These are phyloP conservation scores for Hydrolagus affinis DNA, from an alignment of 2,113 vertebrate genomes.

Conservation along the genomic window DNA sequence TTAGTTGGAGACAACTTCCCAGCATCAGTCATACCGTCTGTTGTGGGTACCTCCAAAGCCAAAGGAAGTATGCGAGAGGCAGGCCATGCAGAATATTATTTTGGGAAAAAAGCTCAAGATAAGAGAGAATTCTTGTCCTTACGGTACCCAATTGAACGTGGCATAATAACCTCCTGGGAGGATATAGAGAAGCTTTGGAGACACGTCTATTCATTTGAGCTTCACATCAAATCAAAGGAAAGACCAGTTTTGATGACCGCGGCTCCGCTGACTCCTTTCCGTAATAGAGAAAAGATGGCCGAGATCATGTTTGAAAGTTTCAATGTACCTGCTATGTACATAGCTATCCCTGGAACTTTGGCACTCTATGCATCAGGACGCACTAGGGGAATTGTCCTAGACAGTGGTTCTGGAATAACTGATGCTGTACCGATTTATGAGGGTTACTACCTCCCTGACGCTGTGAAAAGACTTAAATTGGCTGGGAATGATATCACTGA, in stretches of 20 bases:
- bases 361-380: slow-evolving; percentile 43
- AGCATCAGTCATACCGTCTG: slow-evolving; percentile 33
- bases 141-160: slow-evolving; percentile 37
- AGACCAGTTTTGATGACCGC: slow-evolving; percentile 45
- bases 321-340: slow-evolving; percentile 42
- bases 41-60: slow-evolving; percentile 39
- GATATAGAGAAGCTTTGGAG: slow-evolving; percentile 44
- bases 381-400: slow-evolving; percentile 47
- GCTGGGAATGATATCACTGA: slow-evolving; percentile 46
- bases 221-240: slow-evolving; percentile 41
- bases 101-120: slow-evolving; percentile 39
- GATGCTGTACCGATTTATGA: slow-evolving; percentile 35
- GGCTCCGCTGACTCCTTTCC: slow-evolving; percentile 44
- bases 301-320: slow-evolving; percentile 52
- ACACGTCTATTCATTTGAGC: slow-evolving; percentile 41
- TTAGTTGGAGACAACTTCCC: slow-evolving; percentile 46
- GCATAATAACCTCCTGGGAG: slow-evolving; percentile 38
- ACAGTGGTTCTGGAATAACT: slow-evolving; percentile 45
- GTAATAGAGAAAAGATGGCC: slow-evolving; percentile 41
- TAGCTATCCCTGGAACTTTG: slow-evolving; percentile 46
- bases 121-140: slow-evolving; percentile 35
- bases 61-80: not conserved
- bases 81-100: slow-evolving; percentile 27
- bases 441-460: slow-evolving; percentile 47
- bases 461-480: slow-evolving; percentile 44